Evolutionary conservation across 2,113 vertebrate species (phyloP), one percentile per base, ranked within the genome.

Genomic region (Phainopepla nitens): DNA sequence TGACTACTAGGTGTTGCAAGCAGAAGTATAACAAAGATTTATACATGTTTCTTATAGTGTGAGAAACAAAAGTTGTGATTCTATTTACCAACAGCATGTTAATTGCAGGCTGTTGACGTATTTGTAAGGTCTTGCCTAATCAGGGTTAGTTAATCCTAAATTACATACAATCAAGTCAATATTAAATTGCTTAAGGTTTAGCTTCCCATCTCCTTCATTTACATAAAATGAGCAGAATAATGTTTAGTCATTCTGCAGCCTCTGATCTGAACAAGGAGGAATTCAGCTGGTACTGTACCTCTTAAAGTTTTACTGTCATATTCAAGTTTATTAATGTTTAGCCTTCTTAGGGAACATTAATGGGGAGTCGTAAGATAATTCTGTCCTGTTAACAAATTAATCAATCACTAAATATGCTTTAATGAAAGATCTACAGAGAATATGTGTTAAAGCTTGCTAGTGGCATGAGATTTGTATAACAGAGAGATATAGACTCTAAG

Each of bases 241-340:
- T 56, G 54, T 97, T 96, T 89, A 88, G 36, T 66, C 77, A 62
- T 93, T 90, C 94, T 68, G 61, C 51, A 94, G 33, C 28, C 94
- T 93, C 92, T 90, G 80, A 94, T 95, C 90, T 87, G 87, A 94
- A 96, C 57, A 58, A 96, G 36, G 41, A 73, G 36, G 23, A 94
- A 66, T 57, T 93, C 73, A 94, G 15, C 39, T 93, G 36, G n/a
- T 94, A 42, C 91, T 51, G 77, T 71, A 27, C 58, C 58, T 80
- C 54, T 71, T 36, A 53, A 92, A 95, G 78, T 96, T 96, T 95
- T 91, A 93, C 45, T 89, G 23, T 58, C 76, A 89, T 23, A 62
- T 89, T 85, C 35, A 45, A 91, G 54, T 94, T 97, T 95, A 92
- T 95, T 93, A 83, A 86, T 62, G 27, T 69, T 66, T 89, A 72